These are phyloP conservation scores for Rhodophaea formosa DNA, from an alignment of 2,888 invertebrate genomes.

Conservation along the genomic window DNA sequence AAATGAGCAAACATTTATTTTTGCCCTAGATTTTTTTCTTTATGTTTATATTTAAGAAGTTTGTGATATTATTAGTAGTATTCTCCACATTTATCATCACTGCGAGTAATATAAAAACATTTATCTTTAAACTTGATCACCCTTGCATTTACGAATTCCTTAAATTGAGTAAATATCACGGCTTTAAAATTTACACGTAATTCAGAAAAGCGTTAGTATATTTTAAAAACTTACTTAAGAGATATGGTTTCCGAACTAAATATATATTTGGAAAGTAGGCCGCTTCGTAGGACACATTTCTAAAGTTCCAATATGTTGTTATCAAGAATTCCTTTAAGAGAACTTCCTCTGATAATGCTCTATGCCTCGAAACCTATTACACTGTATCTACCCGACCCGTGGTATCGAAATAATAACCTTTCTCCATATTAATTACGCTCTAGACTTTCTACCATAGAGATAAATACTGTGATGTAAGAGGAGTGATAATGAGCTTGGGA, in stretches of 20 bases:
- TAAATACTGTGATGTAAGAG: slow-evolving; percentile 60
- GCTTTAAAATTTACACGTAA: no score
- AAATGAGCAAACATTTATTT: slow-evolving; percentile 32
- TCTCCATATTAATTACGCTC: slow-evolving; percentile 74
- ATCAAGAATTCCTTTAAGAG: slow-evolving; percentile 51
- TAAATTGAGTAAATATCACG: neutral
- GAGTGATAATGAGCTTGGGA: slow-evolving; percentile 57
- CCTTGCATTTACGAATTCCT: neutral
- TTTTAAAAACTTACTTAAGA: no score
- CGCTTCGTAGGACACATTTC: slow-evolving; percentile 6
- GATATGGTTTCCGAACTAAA: no score
- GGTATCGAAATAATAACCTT: slow-evolving; percentile 71
- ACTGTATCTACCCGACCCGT: slow-evolving; percentile 42
- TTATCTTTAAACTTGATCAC: neutral
- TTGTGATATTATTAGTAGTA: neutral
- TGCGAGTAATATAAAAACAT: neutral
- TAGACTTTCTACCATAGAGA: slow-evolving; percentile 66
- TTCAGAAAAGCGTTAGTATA: no score
- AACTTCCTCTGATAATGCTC: slow-evolving; percentile 72
- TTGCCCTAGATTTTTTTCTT: slow-evolving; percentile 17
- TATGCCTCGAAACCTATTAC: slow-evolving; percentile 41
- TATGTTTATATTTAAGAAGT: slow-evolving; percentile 1
- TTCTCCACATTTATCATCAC: neutral
- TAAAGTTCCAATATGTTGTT: slow-evolving; percentile 28
- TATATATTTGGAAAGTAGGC: no score